Evolutionary conservation across 2,888 invertebrate genomes (phyloP).

Genomic region (Zeuzera pyrina): DNA sequence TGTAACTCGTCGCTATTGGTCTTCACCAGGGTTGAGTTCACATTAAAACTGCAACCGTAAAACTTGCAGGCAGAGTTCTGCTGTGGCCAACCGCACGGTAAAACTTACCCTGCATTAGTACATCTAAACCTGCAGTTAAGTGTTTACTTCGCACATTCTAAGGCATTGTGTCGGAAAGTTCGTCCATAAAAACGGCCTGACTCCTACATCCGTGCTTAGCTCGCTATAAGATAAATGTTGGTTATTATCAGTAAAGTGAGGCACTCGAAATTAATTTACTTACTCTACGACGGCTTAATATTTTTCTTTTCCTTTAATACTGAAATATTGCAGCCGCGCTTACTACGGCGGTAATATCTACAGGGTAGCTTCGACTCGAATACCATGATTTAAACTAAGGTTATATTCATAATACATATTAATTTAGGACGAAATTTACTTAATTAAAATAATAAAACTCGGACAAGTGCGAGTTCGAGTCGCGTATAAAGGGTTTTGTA

Average conservation of each 20-base stretch:
- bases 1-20: constrained; percentile 14
- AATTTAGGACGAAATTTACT: too few species aligned
- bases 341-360: too few species aligned
- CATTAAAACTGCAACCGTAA: constrained; percentile 55
- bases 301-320: too few species aligned
- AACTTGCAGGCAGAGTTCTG: constrained; percentile 41
- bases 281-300: too few species aligned
- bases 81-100: constrained; percentile 41
- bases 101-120: constrained; percentile 63
- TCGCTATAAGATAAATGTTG: constrained; percentile 24
- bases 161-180: constrained; percentile 46
- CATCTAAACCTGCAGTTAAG: constrained; percentile 65
- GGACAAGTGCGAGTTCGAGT: too few species aligned
- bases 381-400: too few species aligned
- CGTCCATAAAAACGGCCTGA: constrained; percentile 49
- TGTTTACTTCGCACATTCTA: constrained; percentile 65
- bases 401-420: too few species aligned
- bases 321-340: too few species aligned
- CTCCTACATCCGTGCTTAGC: constrained; percentile 24
- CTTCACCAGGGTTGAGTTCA: constrained; percentile 35
- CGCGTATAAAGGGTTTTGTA: too few species aligned
- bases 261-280: too few species aligned
- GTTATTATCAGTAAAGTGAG: constrained; percentile 17
- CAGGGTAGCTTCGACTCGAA: too few species aligned
- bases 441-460: too few species aligned